Evolutionary conservation across 2,888 invertebrate species (phyloP).

Genomic region (Resseliella maxima): DNA sequence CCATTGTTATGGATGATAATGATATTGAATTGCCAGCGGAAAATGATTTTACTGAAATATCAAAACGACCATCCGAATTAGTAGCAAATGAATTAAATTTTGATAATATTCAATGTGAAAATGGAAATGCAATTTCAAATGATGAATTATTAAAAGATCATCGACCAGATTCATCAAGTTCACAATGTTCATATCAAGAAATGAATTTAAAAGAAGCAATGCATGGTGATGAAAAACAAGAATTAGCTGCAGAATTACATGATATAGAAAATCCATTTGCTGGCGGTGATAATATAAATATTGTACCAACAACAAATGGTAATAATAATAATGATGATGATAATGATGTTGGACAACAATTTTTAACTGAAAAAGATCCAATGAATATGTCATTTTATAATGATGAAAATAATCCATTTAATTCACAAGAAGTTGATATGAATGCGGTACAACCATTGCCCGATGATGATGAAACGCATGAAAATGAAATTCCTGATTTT

Average conservation of each 20-base stretch:
- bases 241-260: conserved; percentile 59
- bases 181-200: conserved; percentile 59
- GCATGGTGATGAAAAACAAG: conserved; percentile 62
- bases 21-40: conserved; percentile 62
- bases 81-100: background rate
- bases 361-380: conserved; percentile 58
- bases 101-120: conserved; percentile 46
- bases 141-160: conserved; percentile 53
- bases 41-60: conserved; percentile 65
- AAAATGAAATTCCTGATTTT: conserved; percentile 3
- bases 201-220: conserved; percentile 62
- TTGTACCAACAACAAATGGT: background rate
- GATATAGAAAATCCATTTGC: background rate
- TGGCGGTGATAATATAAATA: background rate
- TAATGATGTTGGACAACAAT: background rate
- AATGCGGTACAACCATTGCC: conserved; percentile 66
- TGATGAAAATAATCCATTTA: conserved; percentile 55
- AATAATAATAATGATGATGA: too few relatives aligned
- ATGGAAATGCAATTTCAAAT: conserved; percentile 58
- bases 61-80: conserved; percentile 65
- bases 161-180: conserved; percentile 57
- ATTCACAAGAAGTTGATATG: conserved; percentile 59
- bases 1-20: conserved; percentile 64
- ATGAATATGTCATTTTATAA: conserved; percentile 58
- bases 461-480: conserved; percentile 46